These are phyloP conservation scores for Gerosis bhagava DNA, from an alignment of 2,888 invertebrate genomes.

Conservation along the genomic window DNA sequence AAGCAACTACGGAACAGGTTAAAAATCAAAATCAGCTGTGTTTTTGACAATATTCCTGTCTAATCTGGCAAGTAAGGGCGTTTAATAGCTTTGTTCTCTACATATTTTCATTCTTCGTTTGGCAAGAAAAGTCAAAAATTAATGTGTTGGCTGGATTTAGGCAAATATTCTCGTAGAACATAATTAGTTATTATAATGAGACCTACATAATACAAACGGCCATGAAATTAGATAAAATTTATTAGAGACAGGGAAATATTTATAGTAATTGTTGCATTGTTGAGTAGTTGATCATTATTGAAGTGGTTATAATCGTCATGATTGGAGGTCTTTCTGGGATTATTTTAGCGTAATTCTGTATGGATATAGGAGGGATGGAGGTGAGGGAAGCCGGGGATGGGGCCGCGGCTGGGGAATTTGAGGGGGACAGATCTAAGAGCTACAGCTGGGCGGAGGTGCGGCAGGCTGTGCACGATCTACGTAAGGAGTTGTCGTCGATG, in stretches of 20 bases:
- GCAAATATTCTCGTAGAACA: slow-evolving; percentile 44
- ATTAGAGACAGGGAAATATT: slow-evolving; percentile 30
- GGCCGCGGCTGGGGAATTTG: slow-evolving; percentile 65
- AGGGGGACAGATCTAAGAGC: slow-evolving; percentile 62
- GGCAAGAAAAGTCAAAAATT: slow-evolving; percentile 58
- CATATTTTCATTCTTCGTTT: slow-evolving; percentile 47
- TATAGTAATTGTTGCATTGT: slow-evolving; percentile 2
- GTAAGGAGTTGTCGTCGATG: slow-evolving; percentile 89
- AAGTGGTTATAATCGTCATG: slow-evolving; percentile 47
- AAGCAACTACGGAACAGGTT: background rate
- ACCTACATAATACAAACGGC: slow-evolving; percentile 42
- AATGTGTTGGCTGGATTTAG: slow-evolving; percentile 61
- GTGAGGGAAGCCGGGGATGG: slow-evolving; percentile 74
- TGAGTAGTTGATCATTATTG: slow-evolving; percentile 8
- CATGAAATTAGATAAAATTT: slow-evolving; percentile 47
- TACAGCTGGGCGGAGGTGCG: slow-evolving; percentile 91
- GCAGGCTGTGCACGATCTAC: slow-evolving; percentile 90
- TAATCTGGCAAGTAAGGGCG: slow-evolving; percentile 14
- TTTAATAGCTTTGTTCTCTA: slow-evolving; percentile 13
- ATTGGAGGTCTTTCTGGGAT: slow-evolving; percentile 38
- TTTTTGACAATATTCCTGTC: slow-evolving; percentile 27
- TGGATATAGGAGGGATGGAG: slow-evolving; percentile 66
- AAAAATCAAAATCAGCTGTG: slow-evolving; percentile 31
- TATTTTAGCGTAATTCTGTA: slow-evolving; percentile 40
- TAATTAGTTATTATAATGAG: slow-evolving; percentile 49